A percentile compares a stretch with the other conserved stretches of the same genome.
phyloP scores from a whole-genome alignment of 2,888 invertebrate genomes.

The Agrochola lychnidis region DNA sequence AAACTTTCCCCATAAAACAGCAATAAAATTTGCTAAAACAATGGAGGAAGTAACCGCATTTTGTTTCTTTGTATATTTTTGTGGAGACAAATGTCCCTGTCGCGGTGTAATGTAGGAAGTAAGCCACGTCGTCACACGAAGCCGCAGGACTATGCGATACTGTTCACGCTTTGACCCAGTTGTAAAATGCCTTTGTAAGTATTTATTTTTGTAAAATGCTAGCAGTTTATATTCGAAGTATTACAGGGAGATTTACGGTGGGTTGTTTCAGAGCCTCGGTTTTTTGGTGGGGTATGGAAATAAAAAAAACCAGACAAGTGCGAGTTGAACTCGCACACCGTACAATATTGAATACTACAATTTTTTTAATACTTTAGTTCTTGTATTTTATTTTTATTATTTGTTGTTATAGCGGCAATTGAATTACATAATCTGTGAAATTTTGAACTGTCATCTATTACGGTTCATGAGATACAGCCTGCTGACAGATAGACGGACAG shows the following conservation, averaged over 20 bases:
- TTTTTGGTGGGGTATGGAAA: neutral
- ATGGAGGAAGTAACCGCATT: slow-evolving; percentile 12
- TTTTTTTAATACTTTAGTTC: no score
- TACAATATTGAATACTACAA: no score
- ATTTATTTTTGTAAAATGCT: slow-evolving; percentile 17
- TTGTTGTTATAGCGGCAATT: no score
- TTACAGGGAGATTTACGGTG: neutral
- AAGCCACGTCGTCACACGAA: slow-evolving; percentile 17
- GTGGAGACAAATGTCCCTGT: slow-evolving; percentile 14
- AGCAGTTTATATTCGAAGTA: slow-evolving; percentile 15
- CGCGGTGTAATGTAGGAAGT: neutral
- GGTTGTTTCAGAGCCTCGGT: neutral
- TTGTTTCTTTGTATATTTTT: slow-evolving; percentile 23
- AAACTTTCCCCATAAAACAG: slow-evolving; percentile 18
- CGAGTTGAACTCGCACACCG: no score
- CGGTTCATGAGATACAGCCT: no score
- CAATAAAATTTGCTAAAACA: slow-evolving; percentile 26
- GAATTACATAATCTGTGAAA: no score
- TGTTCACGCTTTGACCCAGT: slow-evolving; percentile 20
- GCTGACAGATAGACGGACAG: no score
- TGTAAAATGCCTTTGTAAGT: slow-evolving; percentile 11
- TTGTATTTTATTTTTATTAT: no score
- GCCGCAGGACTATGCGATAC: slow-evolving; percentile 19
- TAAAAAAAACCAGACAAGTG: no score
- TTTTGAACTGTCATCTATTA: no score